A percentile compares a stretch with the other conserved stretches of the same genome.
Evolutionary conservation across 2,797 vertebrate species (phyloP).

Genomic region (Cercopithecus diana): DNA sequence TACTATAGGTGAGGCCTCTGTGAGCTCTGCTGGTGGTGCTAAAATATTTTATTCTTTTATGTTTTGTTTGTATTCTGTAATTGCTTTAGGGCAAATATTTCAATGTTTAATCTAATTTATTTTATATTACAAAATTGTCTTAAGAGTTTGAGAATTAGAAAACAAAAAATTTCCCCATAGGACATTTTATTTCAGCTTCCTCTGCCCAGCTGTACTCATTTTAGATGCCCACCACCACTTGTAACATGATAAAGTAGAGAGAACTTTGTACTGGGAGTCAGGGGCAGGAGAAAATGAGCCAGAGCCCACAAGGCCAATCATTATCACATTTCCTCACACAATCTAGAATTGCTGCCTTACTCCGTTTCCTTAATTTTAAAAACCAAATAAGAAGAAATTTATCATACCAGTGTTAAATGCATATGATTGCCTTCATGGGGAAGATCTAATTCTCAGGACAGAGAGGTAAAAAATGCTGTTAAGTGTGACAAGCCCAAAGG

Average conservation of each 20-base stretch:
- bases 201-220: background rate
- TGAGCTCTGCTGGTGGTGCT: background rate
- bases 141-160: conserved; percentile 6
- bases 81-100: background rate
- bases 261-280: background rate
- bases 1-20: background rate
- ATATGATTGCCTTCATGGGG: conserved; percentile 72
- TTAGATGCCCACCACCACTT: background rate
- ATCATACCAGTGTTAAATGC: conserved; percentile 68
- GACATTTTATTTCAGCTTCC: background rate
- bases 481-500: conserved; percentile 79
- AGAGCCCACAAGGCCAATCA: background rate
- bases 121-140: conserved; percentile 39
- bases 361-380: conserved; percentile 66
- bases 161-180: background rate
- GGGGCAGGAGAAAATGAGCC: background rate
- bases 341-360: conserved; percentile 56
- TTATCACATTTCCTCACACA: conserved; percentile 46
- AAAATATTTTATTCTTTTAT: conserved; percentile 12
- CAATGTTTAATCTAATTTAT: background rate
- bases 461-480: conserved; percentile 77
- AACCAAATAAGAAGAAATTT: conserved; percentile 73
- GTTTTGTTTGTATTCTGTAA: conserved; percentile 19
- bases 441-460: conserved; percentile 76
- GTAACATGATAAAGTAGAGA: background rate